Conservation (phyloP, 2,113 vertebrate genomes). For the Pelvicachromis taeniatus region DNA sequence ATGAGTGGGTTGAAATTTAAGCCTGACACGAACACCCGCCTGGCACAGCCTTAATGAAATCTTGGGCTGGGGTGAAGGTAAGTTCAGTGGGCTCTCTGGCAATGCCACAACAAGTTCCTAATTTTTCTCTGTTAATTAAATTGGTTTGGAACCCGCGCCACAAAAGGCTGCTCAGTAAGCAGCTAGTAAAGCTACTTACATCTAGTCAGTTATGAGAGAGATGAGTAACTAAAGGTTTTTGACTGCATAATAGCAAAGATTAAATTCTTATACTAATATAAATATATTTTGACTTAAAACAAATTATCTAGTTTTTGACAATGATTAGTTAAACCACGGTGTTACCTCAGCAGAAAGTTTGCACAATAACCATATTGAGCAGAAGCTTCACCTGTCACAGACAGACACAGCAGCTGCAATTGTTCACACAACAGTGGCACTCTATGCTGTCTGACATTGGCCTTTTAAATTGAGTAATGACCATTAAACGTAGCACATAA, state of each 20-base stretch:
- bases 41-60: conserved; percentile 81
- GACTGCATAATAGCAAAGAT: not conserved
- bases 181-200: not conserved
- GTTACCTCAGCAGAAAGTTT: not conserved
- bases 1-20: conserved; percentile 77
- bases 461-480: not conserved
- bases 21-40: conserved; percentile 71
- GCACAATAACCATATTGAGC: not conserved
- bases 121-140: conserved; percentile 8
- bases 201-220: not conserved
- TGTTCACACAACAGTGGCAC: not conserved
- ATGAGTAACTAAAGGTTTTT: not conserved
- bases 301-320: not conserved
- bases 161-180: not conserved
- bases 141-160: not conserved
- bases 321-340: not conserved
- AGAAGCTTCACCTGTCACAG: not conserved
- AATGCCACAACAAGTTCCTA: not conserved
- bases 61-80: conserved; percentile 73
- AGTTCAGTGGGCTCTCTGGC: conserved; percentile 67
- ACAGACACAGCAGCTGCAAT: not conserved
- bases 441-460: not conserved
- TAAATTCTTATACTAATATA: not conserved
- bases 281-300: not conserved
- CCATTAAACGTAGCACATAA: not conserved